Evolutionary conservation across 2,113 vertebrate genomes (phyloP).

Genomic region (Oryzias woworae): DNA sequence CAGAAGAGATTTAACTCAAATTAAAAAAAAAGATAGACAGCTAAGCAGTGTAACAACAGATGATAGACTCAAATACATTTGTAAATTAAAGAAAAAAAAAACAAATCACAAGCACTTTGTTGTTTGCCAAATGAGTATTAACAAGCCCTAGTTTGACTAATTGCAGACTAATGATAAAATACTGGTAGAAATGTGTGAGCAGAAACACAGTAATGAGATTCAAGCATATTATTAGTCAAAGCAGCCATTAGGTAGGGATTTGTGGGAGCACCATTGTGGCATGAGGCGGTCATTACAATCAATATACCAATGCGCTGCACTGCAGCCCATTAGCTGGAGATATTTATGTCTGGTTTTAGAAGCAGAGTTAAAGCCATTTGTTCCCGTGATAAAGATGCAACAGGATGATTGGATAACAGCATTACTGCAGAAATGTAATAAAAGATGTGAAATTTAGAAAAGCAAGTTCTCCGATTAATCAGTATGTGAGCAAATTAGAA

Average conservation of each 20-base stretch:
- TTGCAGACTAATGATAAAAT: constrained; percentile 21
- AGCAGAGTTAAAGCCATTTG: constrained; percentile 35
- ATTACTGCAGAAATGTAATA: neutral
- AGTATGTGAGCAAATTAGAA: no score
- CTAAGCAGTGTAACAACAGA: neutral
- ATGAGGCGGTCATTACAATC: constrained; percentile 45
- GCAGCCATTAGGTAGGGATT: constrained; percentile 53
- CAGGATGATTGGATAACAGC: constrained; percentile 2
- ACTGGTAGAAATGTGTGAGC: constrained; percentile 13
- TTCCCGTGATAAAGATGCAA: constrained; percentile 42
- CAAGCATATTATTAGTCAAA: constrained; percentile 53
- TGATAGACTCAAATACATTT: neutral
- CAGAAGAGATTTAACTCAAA: constrained; percentile 6
- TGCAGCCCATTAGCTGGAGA: constrained; percentile 41
- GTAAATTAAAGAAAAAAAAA: neutral
- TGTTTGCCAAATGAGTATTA: neutral
- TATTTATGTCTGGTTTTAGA: constrained; percentile 54
- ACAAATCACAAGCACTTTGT: neutral
- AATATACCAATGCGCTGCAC: constrained; percentile 37
- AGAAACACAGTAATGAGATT: constrained; percentile 45
- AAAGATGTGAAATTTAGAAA: neutral
- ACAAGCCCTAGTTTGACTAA: constrained; percentile 10
- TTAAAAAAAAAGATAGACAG: constrained; percentile 13
- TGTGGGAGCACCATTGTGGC: constrained; percentile 42
- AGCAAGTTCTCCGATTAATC: no score